Evolutionary conservation across 2,113 vertebrate species (phyloP).

Genomic region (Hypanus sabinus): DNA sequence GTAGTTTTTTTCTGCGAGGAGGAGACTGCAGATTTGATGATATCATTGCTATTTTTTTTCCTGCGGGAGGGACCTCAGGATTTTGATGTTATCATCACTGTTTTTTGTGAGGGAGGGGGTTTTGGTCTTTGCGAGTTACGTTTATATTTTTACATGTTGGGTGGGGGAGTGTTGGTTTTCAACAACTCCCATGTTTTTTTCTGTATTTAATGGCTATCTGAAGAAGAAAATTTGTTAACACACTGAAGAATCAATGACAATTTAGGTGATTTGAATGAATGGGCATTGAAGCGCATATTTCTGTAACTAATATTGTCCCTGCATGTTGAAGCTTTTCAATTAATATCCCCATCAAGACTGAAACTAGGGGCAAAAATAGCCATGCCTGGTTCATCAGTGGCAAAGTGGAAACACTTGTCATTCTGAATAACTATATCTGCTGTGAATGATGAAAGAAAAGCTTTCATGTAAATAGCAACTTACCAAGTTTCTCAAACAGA

Average conservation of each 20-base stretch:
- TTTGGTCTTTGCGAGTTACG: too few species aligned
- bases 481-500: neutral
- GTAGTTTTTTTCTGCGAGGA: too few species aligned
- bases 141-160: too few species aligned
- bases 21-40: too few species aligned
- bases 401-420: neutral
- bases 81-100: too few species aligned
- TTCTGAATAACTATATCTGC: neutral
- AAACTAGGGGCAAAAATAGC: neutral
- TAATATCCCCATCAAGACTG: neutral
- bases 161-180: too few species aligned
- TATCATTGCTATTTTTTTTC: too few species aligned
- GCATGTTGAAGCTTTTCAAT: neutral
- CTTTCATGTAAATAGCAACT: neutral
- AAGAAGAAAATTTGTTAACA: neutral
- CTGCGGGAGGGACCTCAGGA: too few species aligned
- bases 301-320: neutral
- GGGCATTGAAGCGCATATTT: neutral
- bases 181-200: too few species aligned
- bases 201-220: too few species aligned
- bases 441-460: neutral
- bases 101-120: too few species aligned
- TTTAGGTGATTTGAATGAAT: neutral
- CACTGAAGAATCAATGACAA: neutral
- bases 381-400: neutral